Base-by-base conservation (phyloP, 2,797 vertebrate species). In the Falco cherrug region DNA sequence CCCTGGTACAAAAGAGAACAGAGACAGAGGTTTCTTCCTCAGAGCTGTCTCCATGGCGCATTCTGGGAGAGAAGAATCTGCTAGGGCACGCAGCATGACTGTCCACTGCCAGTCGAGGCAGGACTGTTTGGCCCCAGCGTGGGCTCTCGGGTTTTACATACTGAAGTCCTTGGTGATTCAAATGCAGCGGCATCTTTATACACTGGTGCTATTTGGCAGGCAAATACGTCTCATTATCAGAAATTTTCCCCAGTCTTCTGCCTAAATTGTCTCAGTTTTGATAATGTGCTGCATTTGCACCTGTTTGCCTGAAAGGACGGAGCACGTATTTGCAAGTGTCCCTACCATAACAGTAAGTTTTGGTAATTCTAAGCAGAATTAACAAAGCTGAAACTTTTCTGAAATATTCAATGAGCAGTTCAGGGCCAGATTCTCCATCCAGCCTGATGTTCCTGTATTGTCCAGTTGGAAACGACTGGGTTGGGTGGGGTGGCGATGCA, bases 71-170 rank as follows among this genome's bases (percentile, higher is more conserved):
- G 70, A 50, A 94, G 68, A 63, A 64, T 43, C 67, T n/a, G 8
- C 50, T 41, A 39, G 37, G 50, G 26, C 26, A 51, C 1, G 1
- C 0, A 5, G 45, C 2, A 5, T 29, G 59, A 51, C n/a, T 1
- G 4, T 56, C 29, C 37, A 11, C 4, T 61, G 63, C 53, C 53
- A 90, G 65, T 5, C 2, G 1, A 37, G 24, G 19, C 28, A 59
- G 35, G 54, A 50, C 31, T 71, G 22, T 13, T 61, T 82, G 87
- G 53, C 24, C 45, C n/a, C 54, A 48, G 2, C 0, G 1, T 4
- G 1, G 33, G 10, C 33, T 77, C n/a, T 25, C 47, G 15, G 5
- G 16, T 50, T 92, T 84, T 69, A n/a, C 16, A 22, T 53, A 14
- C 26, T 71, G 14, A 83, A 83, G 60, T 45, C 37, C 33, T 16